phyloP scores from a whole-genome alignment of 2,113 vertebrate genomes.

The Sprattus sprattus region DNA sequence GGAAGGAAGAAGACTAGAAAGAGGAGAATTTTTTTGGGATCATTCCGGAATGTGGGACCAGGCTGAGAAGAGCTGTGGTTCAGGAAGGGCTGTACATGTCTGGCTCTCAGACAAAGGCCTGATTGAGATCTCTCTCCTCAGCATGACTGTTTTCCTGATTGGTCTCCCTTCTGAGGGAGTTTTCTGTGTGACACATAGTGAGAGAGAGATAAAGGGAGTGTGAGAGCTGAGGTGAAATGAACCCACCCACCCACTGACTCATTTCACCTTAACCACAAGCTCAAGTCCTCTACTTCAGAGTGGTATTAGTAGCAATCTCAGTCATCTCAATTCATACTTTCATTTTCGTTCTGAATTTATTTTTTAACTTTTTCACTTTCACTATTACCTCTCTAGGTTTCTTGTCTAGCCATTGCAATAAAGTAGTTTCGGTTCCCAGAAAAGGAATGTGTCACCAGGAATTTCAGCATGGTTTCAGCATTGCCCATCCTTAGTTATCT shows the following conservation, averaged over 20 bases:
- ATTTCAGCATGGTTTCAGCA: background rate
- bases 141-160: background rate
- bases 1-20: background rate
- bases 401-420: background rate
- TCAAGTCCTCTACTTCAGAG: background rate
- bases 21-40: conserved; percentile 2
- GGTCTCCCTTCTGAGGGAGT: background rate
- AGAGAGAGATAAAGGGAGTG: background rate
- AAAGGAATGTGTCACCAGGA: background rate
- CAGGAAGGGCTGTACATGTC: background rate
- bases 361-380: background rate
- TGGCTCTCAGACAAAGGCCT: conserved; percentile 44
- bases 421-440: background rate
- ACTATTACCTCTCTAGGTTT: no score
- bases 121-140: background rate
- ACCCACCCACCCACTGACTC: background rate
- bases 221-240: background rate
- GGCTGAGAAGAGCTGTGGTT: conserved; percentile 50
- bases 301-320: background rate
- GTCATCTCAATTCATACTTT: no score
- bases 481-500: background rate
- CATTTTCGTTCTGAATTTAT: background rate
- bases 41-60: conserved; percentile 60
- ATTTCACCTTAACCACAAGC: background rate
- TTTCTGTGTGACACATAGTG: background rate